Base-by-base conservation (phyloP, 2,797 vertebrate genomes). In the Siniperca obscura region DNA sequence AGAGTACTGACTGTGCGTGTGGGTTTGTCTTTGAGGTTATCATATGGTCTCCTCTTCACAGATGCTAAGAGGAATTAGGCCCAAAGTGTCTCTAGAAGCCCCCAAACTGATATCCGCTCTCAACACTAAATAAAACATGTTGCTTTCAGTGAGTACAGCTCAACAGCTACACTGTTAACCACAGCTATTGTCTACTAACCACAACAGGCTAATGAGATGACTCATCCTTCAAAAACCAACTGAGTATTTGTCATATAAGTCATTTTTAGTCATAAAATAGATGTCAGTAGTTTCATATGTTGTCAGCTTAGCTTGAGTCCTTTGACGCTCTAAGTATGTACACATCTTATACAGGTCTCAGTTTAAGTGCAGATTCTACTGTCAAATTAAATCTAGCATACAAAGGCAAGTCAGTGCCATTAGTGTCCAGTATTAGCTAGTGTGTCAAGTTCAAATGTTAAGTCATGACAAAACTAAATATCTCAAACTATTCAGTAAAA, bases 21-120 rank as follows among this genome's bases (percentile, higher is more conserved):
- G 70, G n/a, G 36, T 70, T 79, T 80, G 64, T 83, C 64, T 38
- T 19, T 59, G 73, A 79, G 30, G 25, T 67, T 67, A 25, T 38
- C 40, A n/a, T 30, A 50, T 77, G 83, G 52, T 56, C 53, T 74
- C 40, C 38, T 66, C 25, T 44, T 80, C 71, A 68, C 74, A 59
- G 59, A 78, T 61, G 30, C 50, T 61, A 12, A 65, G 55, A 55
- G 13, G 60, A 61, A 59, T 76, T 46, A 42, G 60, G 21, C 53
- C 68, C n/a, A 3, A 12, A 72, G 38, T 50, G 46, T 70, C 36
- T 69, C 53, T 50, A 70, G 50, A 78, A 83, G 46, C 60, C 77
- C 48, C 17, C 34, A 70, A 82, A 74, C 67, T 14, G 22, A 73
- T 71, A 72, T 80, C 50, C 19, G 0, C 42, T 59, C 62, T 62